phyloP scores from a whole-genome alignment of 2,113 vertebrate genomes.

The Agapornis roseicollis region DNA sequence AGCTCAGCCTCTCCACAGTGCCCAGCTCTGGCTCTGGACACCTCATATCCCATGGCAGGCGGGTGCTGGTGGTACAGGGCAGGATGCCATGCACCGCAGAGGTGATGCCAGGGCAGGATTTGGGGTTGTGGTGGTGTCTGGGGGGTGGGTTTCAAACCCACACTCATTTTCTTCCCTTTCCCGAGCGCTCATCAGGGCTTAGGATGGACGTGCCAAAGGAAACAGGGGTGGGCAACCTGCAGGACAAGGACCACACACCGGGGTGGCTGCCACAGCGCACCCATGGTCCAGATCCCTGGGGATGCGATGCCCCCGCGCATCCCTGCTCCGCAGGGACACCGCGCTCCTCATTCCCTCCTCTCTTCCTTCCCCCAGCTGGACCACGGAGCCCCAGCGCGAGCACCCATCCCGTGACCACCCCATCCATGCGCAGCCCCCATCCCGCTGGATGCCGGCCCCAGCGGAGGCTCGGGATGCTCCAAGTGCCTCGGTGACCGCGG shows the following conservation, averaged over 20 bases:
- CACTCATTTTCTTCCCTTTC: neutral
- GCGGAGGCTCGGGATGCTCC: neutral
- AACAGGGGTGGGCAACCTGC: neutral
- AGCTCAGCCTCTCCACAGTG: fast-evolving
- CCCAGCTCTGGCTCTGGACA: neutral
- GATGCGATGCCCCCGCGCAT: neutral
- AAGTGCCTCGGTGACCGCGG: neutral
- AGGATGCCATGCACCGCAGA: fast-evolving
- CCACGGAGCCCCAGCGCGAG: fast-evolving
- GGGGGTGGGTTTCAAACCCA: neutral
- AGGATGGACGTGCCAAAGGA: neutral
- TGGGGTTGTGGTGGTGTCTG: neutral
- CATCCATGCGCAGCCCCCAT: neutral
- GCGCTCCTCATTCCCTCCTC: neutral
- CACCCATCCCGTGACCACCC: neutral
- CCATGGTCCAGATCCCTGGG: fast-evolving
- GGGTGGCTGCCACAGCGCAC: neutral
- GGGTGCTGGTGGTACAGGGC: fast-evolving
- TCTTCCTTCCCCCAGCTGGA: neutral
- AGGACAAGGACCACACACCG: neutral
- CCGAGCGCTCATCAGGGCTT: fast-evolving
- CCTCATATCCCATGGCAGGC: neutral
- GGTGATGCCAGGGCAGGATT: neutral
- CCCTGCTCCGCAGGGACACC: fast-evolving
- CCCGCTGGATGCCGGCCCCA: neutral